phyloP scores from a whole-genome alignment of 2,888 invertebrate species.

The Isoperla grammatica region DNA sequence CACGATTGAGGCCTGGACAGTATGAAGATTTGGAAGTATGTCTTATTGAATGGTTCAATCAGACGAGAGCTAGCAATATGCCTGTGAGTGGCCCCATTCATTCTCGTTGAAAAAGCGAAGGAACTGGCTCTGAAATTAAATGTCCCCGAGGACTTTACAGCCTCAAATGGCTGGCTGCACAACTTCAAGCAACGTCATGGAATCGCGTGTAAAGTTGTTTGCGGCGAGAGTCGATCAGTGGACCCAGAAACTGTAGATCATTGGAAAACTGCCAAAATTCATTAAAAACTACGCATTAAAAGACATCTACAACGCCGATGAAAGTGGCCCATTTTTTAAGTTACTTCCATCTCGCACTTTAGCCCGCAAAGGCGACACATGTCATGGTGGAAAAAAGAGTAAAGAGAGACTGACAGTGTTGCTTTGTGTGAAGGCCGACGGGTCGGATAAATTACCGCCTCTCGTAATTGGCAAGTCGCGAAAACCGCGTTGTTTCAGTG shows the following conservation, averaged over 20 bases:
- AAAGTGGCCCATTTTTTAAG: conserved; percentile 36
- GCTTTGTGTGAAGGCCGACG: conserved; percentile 28
- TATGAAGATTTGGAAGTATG: neutral
- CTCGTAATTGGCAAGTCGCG: conserved; percentile 16
- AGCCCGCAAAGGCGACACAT: conserved; percentile 34
- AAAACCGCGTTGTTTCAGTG: conserved; percentile 1
- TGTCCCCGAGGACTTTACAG: conserved; percentile 27
- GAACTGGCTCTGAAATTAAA: conserved; percentile 25
- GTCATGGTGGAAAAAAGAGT: conserved; percentile 34
- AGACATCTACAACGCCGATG: conserved; percentile 23
- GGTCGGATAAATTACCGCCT: conserved; percentile 11
- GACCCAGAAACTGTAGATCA: conserved; percentile 21
- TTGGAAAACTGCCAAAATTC: conserved; percentile 25
- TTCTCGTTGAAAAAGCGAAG: conserved; percentile 26
- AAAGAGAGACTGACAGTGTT: no score
- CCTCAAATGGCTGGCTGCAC: conserved; percentile 29
- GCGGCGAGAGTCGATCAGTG: conserved; percentile 19
- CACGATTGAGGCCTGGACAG: neutral
- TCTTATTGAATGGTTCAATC: neutral
- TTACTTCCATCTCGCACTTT: conserved; percentile 31
- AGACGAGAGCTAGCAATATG: no score
- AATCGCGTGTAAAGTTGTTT: conserved; percentile 23
- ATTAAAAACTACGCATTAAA: neutral
- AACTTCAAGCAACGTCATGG: conserved; percentile 30
- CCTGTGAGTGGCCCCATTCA: conserved; percentile 28